These are phyloP conservation scores for Zootoca vivipara DNA, from an alignment of 2,113 vertebrate genomes.

Conservation along the genomic window DNA sequence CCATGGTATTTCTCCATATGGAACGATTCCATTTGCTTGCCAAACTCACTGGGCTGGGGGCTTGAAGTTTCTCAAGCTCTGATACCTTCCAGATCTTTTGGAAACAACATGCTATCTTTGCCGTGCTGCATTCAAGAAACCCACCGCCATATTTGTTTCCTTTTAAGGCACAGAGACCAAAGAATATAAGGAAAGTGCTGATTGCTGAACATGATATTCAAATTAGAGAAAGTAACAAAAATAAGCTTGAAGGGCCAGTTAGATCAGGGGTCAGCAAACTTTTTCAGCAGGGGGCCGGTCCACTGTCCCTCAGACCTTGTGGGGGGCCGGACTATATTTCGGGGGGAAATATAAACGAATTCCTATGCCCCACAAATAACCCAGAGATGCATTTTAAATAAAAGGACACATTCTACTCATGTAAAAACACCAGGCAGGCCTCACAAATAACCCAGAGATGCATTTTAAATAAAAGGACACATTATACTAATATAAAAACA, in stretches of 20 bases:
- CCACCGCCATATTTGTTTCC: conserved; percentile 27
- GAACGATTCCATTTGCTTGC: conserved; percentile 32
- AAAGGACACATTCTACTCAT: no score
- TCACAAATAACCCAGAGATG: no score
- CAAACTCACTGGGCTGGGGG: neutral
- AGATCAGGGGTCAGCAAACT: no score
- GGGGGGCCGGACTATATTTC: no score
- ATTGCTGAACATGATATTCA: neutral
- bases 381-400: no score
- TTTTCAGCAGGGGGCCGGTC: no score
- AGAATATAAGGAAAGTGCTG: conserved; percentile 18
- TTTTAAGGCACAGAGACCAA: conserved; percentile 4
- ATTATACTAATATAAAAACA: no score
- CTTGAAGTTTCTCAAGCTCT: neutral
- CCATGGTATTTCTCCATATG: conserved; percentile 3
- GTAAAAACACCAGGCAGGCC: no score
- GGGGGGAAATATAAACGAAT: no score
- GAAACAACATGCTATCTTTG: neutral
- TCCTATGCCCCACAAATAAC: no score
- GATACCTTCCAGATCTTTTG: conserved; percentile 2
- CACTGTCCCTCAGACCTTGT: no score
- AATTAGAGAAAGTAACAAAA: conserved; percentile 16
- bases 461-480: no score
- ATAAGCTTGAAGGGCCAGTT: conserved; percentile 6
- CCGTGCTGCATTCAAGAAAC: conserved; percentile 34